phyloP scores from a whole-genome alignment of 2,888 invertebrate species.

The Eretmocerus hayati region DNA sequence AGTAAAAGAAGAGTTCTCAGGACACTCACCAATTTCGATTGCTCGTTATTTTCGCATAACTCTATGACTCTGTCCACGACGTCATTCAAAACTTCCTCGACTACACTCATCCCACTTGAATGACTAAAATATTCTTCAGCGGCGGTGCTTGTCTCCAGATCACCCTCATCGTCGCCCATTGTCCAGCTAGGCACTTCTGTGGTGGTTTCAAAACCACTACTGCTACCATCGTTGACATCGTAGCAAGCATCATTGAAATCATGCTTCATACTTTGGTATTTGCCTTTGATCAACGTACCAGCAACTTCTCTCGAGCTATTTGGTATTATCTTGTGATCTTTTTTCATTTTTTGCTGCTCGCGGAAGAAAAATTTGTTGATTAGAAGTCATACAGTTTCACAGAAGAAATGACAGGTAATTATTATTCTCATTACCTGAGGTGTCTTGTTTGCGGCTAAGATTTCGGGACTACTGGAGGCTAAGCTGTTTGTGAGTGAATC shows the following conservation, averaged over 20 bases:
- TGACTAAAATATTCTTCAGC: conserved; percentile 63
- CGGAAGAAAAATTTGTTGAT: neutral
- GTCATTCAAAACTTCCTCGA: conserved; percentile 55
- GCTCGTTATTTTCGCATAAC: conserved; percentile 34
- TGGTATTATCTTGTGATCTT: conserved; percentile 31
- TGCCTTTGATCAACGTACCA: conserved; percentile 42
- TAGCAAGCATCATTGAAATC: conserved; percentile 38
- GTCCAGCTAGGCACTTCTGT: conserved; percentile 52
- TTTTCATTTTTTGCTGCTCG: conserved; percentile 21
- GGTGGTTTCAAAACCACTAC: conserved; percentile 44
- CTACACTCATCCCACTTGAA: conserved; percentile 46
- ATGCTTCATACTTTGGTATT: conserved; percentile 40
- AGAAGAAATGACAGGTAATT: neutral
- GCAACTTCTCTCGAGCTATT: conserved; percentile 40
- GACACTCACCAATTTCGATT: conserved; percentile 32
- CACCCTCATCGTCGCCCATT: conserved; percentile 48
- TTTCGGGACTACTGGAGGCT: conserved; percentile 42
- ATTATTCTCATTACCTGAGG: conserved; percentile 4
- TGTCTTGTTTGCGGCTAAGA: conserved; percentile 18
- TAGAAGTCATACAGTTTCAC: neutral
- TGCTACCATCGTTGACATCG: conserved; percentile 38
- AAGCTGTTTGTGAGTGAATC: conserved; percentile 43
- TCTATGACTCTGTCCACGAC: conserved; percentile 51
- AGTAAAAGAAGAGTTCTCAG: no score
- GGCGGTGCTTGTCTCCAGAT: conserved; percentile 54